Conservation (phyloP, 2,797 vertebrate genomes). For the Sebastes glaucus region DNA sequence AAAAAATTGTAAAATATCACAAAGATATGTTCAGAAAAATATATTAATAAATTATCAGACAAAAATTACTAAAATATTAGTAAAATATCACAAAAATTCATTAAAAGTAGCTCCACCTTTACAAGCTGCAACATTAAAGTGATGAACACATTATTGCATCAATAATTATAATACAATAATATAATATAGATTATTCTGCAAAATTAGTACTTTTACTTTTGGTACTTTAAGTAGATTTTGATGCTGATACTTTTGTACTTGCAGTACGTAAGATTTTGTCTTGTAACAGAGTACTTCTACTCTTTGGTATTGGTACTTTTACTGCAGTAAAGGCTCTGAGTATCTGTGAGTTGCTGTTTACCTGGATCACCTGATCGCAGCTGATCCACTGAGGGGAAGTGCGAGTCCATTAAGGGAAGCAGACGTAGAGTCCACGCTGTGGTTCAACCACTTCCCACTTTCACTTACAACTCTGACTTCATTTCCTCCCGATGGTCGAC, state of each 20-base stretch:
- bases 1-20: too few species aligned
- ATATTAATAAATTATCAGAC: too few species aligned
- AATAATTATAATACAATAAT: neutral
- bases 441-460: slow-evolving; percentile 38
- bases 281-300: neutral
- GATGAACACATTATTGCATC: neutral
- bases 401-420: slow-evolving; percentile 25
- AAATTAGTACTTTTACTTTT: neutral
- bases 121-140: too few species aligned
- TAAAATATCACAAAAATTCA: too few species aligned
- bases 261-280: neutral
- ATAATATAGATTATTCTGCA: neutral
- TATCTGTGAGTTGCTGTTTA: neutral
- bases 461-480: slow-evolving; percentile 11
- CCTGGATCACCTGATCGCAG: neutral
- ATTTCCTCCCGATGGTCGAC: neutral
- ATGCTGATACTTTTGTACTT: neutral
- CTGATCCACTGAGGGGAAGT: neutral
- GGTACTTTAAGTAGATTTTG: neutral
- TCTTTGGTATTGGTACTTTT: neutral
- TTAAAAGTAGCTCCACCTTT: neutral
- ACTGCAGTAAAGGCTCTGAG: neutral
- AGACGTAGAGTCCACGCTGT: neutral
- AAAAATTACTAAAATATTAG: too few species aligned
- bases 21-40: too few species aligned